Percentiles rank a stretch among this genome's conserved stretches.
phyloP scores from a whole-genome alignment of 2,888 invertebrate genomes.

The Aphrophora alni region DNA sequence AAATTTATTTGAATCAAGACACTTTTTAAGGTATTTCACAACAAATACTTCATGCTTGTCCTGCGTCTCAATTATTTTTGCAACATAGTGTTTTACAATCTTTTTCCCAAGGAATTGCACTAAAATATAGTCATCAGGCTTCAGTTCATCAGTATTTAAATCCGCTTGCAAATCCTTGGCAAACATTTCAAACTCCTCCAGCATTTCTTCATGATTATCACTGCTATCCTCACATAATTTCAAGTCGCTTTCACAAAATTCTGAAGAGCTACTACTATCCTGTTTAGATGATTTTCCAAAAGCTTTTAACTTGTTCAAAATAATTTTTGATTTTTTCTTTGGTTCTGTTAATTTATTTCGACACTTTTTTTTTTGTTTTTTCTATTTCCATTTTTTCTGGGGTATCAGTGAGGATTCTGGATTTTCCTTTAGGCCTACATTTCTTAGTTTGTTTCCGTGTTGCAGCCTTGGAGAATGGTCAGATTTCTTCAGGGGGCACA shows the following conservation, averaged over 20 bases:
- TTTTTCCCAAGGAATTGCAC: conserved; percentile 15
- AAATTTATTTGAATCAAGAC: conserved; percentile 21
- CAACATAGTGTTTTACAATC: conserved; percentile 10
- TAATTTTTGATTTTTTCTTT: neutral
- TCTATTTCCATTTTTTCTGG: conserved; percentile 17
- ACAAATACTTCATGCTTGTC: neutral
- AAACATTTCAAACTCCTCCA: neutral
- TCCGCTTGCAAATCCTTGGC: conserved; percentile 6
- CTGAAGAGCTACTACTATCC: conserved; percentile 7
- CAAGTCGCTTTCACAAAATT: neutral
- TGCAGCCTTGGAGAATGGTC: too few species aligned
- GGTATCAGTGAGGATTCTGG: neutral
- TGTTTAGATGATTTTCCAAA: neutral
- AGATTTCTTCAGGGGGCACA: too few species aligned
- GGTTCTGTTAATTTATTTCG: conserved; percentile 11
- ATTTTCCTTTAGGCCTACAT: too few species aligned
- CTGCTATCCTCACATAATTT: conserved; percentile 6
- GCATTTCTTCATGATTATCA: conserved; percentile 11
- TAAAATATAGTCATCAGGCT: conserved; percentile 7
- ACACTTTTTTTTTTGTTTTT: neutral
- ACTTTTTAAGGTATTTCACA: conserved; percentile 20
- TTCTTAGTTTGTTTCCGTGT: too few species aligned
- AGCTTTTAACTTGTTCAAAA: neutral
- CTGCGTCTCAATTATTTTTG: neutral
- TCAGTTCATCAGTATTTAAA: neutral